Percentiles rank a stretch among this genome's conserved stretches.
Conservation (phyloP, 2,113 vertebrate species). For the Pluvialis apricaria region DNA sequence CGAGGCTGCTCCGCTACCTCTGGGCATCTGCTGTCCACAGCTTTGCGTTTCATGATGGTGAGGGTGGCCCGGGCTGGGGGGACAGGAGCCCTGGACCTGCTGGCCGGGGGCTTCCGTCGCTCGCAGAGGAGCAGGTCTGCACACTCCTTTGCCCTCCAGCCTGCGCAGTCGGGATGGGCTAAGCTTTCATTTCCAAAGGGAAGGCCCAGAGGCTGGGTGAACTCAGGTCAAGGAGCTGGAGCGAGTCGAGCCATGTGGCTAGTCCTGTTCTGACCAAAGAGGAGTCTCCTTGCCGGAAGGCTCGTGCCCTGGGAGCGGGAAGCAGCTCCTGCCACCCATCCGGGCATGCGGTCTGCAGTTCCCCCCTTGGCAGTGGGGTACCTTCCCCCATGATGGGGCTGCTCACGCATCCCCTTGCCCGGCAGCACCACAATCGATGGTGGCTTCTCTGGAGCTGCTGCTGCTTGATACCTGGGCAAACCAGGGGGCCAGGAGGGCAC, state of each 20-base stretch:
- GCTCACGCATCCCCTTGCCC: accelerated
- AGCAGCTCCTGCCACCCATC: background rate
- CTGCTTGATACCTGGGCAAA: background rate
- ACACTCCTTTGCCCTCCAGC: background rate
- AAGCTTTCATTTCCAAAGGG: background rate
- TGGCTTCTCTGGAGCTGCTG: background rate
- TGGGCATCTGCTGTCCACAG: background rate
- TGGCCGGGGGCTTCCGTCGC: background rate
- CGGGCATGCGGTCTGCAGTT: background rate
- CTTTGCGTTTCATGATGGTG: background rate
- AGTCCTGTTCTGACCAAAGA: background rate
- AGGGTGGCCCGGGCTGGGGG: background rate
- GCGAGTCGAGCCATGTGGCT: background rate
- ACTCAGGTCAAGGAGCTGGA: background rate
- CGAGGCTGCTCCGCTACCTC: background rate
- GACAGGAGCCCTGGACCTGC: background rate
- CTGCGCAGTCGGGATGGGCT: accelerated
- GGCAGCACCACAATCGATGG: accelerated
- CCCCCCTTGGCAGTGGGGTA: accelerated
- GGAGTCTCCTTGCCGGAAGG: background rate
- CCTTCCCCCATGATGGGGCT: background rate
- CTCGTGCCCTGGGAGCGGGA: background rate
- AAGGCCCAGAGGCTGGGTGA: conserved; percentile 12
- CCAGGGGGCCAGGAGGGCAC: background rate
- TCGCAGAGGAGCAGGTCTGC: background rate